Percentiles rank a stretch among this genome's conserved stretches.
These are phyloP conservation scores for Xiphias gladius DNA, from an alignment of 2,113 vertebrate genomes.

Conservation along the genomic window DNA sequence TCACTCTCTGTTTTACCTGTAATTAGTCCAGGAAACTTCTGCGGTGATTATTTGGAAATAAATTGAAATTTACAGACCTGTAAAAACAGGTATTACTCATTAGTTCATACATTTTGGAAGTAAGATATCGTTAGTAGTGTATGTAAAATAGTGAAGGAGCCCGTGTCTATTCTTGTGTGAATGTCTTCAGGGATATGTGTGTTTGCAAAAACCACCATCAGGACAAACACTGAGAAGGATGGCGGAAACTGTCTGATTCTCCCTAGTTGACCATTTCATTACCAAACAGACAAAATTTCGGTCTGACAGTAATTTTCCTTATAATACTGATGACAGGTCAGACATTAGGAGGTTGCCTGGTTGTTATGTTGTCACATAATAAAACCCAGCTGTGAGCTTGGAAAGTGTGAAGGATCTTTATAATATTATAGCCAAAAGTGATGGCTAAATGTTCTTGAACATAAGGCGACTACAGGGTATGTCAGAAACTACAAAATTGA, in stretches of 20 bases:
- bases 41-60: not conserved
- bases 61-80: not conserved
- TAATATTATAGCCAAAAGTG: not conserved
- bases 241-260: not conserved
- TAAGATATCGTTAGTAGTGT: no score
- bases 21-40: not conserved
- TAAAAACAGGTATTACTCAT: not conserved
- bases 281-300: no score
- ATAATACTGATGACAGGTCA: no score
- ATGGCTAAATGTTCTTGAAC: not conserved
- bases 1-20: no score
- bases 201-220: not conserved
- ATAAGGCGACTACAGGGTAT: not conserved
- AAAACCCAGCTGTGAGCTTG: not conserved
- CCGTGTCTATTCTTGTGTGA: not conserved
- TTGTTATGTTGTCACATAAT: not conserved
- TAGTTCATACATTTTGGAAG: not conserved
- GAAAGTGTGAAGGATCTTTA: not conserved
- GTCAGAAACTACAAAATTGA: not conserved
- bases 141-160: no score
- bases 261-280: no score
- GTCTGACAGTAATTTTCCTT: no score
- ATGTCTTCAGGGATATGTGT: not conserved
- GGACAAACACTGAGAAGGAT: not conserved
- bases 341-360: not conserved